These are phyloP conservation scores for Eurypyga helias DNA, from an alignment of 2,113 vertebrate genomes.

Conservation along the genomic window DNA sequence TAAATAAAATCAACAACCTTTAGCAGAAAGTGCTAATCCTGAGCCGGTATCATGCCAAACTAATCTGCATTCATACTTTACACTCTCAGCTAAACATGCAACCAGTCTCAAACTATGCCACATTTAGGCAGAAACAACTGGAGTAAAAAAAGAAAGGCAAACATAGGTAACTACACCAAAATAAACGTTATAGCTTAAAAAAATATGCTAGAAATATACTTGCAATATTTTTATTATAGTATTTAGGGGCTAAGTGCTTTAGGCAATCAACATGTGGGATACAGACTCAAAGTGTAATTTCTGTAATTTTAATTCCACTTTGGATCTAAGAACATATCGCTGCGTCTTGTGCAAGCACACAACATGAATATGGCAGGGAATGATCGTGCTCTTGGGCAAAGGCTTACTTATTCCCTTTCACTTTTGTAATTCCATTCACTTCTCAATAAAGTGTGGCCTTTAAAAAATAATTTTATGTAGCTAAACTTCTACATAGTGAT, in stretches of 20 bases:
- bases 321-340: not conserved
- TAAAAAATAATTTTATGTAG: constrained; percentile 15
- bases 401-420: not conserved
- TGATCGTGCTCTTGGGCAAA: not conserved
- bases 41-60: constrained; percentile 9
- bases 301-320: constrained; percentile 23
- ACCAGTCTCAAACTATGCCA: constrained; percentile 15
- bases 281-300: constrained; percentile 12
- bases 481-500: constrained; percentile 17
- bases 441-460: constrained; percentile 10
- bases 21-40: constrained; percentile 37
- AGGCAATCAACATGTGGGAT: constrained; percentile 29
- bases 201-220: constrained; percentile 51
- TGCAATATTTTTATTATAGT: constrained; percentile 1
- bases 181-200: constrained; percentile 39
- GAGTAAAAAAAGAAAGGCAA: constrained; percentile 33
- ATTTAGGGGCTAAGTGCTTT: constrained; percentile 39
- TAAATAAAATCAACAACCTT: not conserved
- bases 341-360: not conserved
- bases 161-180: constrained; percentile 27
- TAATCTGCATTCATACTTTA: constrained; percentile 27
- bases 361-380: not conserved
- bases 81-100: constrained; percentile 53
- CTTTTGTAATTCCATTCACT: constrained; percentile 12
- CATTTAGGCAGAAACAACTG: not conserved